A percentile compares a stretch with the other conserved stretches of the same genome.
These are phyloP conservation scores for Dicyrtomina minuta DNA, from an alignment of 2,888 invertebrate species.

Conservation along the genomic window DNA sequence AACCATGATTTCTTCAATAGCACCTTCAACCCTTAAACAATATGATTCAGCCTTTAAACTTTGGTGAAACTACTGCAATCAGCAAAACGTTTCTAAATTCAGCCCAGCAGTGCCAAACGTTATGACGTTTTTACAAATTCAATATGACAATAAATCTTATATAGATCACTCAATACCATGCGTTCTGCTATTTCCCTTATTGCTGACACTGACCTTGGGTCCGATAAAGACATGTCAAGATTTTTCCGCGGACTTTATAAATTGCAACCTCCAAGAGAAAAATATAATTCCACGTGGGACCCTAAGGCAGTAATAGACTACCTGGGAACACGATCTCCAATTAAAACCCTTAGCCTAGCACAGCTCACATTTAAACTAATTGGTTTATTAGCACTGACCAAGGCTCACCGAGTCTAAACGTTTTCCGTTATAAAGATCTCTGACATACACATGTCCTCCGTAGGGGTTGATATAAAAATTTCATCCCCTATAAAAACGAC, in stretches of 20 bases:
- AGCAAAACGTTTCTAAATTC: not conserved
- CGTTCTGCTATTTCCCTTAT: constrained; percentile 37
- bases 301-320: constrained; percentile 21
- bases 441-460: constrained; percentile 17
- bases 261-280: constrained; percentile 24
- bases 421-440: constrained; percentile 16
- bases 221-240: constrained; percentile 19
- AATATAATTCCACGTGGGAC: constrained; percentile 35
- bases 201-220: constrained; percentile 13
- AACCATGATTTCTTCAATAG: not conserved
- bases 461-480: constrained; percentile 20
- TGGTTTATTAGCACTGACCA: constrained; percentile 32
- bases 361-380: constrained; percentile 29
- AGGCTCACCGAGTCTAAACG: constrained; percentile 38
- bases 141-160: constrained; percentile 29
- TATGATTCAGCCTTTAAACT: constrained; percentile 18
- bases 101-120: not conserved
- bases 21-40: constrained; percentile 8
- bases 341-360: constrained; percentile 11
- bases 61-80: constrained; percentile 25
- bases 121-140: constrained; percentile 19
- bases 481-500: constrained; percentile 21
- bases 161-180: constrained; percentile 32
- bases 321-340: constrained; percentile 3
- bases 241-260: constrained; percentile 35